A percentile compares a stretch with the other conserved stretches of the same genome.
These are phyloP conservation scores for Danaus plexippus DNA, from an alignment of 1,140 invertebrate species.

Conservation along the genomic window DNA sequence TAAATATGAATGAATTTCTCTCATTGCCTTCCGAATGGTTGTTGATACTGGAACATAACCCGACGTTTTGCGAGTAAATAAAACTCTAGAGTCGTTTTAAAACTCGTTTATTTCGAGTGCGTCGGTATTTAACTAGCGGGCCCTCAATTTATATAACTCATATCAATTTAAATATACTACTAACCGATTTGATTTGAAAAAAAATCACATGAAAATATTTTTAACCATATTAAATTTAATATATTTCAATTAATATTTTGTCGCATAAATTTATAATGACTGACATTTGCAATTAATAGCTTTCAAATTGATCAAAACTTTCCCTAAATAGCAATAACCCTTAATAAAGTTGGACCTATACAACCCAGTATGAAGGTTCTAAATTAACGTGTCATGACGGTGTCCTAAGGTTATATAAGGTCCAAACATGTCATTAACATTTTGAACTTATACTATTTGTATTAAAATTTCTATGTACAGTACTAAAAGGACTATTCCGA, in stretches of 20 bases:
- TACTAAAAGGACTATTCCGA: slow-evolving; percentile 25
- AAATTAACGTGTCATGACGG: slow-evolving; percentile 6
- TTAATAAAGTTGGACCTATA: too few species aligned
- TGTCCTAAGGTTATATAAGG: slow-evolving; percentile 29
- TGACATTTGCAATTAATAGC: too few species aligned
- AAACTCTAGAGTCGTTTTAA: slow-evolving; percentile 4
- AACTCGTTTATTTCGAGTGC: slow-evolving; percentile 1
- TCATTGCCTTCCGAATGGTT: slow-evolving; percentile 22
- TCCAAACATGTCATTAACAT: slow-evolving; percentile 41
- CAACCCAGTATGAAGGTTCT: too few species aligned
- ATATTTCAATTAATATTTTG: too few species aligned
- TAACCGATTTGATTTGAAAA: too few species aligned
- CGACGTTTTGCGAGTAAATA: slow-evolving; percentile 25
- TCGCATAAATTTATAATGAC: too few species aligned
- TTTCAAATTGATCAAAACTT: too few species aligned
- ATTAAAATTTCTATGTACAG: slow-evolving; percentile 45
- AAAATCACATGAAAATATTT: too few species aligned
- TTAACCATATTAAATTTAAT: too few species aligned
- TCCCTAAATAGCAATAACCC: too few species aligned
- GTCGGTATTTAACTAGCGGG: neutral
- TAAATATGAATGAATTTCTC: slow-evolving; percentile 56
- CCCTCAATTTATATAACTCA: too few species aligned
- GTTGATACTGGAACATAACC: slow-evolving; percentile 12
- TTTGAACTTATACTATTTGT: slow-evolving; percentile 27
- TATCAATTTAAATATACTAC: too few species aligned